Percentiles rank a stretch among this genome's conserved stretches.
Conservation (phyloP, 2,797 vertebrate species). For the Ispidina lecontei region DNA sequence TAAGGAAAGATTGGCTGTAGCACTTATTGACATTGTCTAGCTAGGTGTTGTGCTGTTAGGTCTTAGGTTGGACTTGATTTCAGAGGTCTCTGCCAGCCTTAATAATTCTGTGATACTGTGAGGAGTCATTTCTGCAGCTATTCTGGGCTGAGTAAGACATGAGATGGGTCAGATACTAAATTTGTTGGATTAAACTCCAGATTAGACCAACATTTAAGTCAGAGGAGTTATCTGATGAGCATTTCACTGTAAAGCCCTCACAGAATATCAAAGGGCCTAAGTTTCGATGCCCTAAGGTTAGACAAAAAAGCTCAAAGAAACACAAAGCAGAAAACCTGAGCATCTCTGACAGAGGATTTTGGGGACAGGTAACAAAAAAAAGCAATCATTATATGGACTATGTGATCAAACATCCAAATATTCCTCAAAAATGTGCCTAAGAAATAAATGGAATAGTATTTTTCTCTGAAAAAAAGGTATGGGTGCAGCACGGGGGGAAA, state of each 20-base stretch:
- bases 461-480: not conserved
- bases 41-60: no score
- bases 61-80: no score
- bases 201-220: not conserved
- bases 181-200: not conserved
- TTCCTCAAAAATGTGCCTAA: not conserved
- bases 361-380: not conserved
- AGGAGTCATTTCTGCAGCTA: not conserved
- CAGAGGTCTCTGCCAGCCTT: no score
- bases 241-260: slow-evolving; percentile 12
- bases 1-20: no score
- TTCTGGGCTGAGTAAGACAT: not conserved
- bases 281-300: slow-evolving; percentile 46
- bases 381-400: not conserved
- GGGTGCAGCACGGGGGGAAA: not conserved
- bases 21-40: no score
- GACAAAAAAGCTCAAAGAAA: slow-evolving; percentile 50
- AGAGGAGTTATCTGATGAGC: not conserved
- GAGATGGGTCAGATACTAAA: not conserved
- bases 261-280: slow-evolving; percentile 31
- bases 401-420: not conserved
- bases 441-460: not conserved
- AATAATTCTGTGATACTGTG: no score
- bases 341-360: not conserved
- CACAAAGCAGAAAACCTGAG: slow-evolving; percentile 6